phyloP scores from a whole-genome alignment of 2,113 vertebrate species.

The Toxotes chatareus region DNA sequence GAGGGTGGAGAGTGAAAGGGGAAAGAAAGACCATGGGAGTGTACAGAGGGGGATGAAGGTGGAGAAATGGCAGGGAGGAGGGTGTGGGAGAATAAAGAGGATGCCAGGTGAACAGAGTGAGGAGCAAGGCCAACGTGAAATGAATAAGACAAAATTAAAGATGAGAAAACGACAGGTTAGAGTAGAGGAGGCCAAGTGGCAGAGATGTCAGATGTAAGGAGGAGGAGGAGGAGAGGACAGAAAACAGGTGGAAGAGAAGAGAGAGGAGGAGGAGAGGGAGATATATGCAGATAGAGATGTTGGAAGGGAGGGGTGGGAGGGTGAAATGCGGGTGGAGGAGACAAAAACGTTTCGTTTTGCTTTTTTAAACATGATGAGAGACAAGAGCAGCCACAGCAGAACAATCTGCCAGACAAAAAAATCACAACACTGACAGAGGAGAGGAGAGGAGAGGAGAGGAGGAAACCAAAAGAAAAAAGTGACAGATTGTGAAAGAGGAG shows the following conservation, averaged over 20 bases:
- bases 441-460: constrained; percentile 4
- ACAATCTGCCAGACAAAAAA: constrained; percentile 66
- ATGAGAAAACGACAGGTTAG: constrained; percentile 25
- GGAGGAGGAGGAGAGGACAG: neutral
- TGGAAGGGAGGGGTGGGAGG: constrained; percentile 18
- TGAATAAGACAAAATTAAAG: constrained; percentile 4
- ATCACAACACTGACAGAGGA: constrained; percentile 30
- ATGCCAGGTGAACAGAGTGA: constrained; percentile 30
- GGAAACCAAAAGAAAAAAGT: neutral
- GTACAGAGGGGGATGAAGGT: constrained; percentile 25
- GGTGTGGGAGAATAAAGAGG: constrained; percentile 19
- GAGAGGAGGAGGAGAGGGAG: constrained; percentile 10
- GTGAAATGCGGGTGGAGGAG: constrained; percentile 68
- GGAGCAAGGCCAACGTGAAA: neutral
- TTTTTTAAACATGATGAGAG: constrained; percentile 77
- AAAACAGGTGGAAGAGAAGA: neutral
- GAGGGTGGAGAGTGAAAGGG: constrained; percentile 10
- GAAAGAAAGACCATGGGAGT: constrained; percentile 11
- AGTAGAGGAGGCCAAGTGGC: constrained; percentile 15
- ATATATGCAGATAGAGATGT: constrained; percentile 37
- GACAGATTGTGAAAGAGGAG: constrained; percentile 36
- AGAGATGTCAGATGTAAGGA: constrained; percentile 13
- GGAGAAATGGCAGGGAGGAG: neutral
- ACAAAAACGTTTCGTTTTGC: constrained; percentile 74
- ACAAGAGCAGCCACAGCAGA: constrained; percentile 71